Evolutionary conservation across 2,113 vertebrate genomes (phyloP).

Genomic region (Mus pahari): DNA sequence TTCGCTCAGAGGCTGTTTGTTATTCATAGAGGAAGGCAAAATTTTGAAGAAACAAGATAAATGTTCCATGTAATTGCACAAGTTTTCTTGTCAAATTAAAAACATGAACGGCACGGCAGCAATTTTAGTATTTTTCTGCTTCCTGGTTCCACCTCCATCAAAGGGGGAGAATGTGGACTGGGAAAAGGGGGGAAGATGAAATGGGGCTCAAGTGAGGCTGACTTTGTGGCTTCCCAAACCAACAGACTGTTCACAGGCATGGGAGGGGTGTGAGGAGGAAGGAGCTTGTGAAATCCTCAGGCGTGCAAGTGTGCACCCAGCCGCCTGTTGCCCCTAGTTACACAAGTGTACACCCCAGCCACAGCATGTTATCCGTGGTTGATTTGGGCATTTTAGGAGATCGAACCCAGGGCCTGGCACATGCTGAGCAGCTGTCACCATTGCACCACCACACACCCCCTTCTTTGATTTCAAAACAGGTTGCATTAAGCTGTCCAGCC

Average conservation of each 20-base stretch:
- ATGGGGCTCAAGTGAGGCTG: not conserved
- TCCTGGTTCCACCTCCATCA: not conserved
- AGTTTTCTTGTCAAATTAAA: constrained; percentile 76
- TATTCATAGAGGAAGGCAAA: constrained; percentile 68
- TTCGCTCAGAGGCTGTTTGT: constrained; percentile 42
- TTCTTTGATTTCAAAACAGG: not conserved
- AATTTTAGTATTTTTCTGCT: constrained; percentile 46
- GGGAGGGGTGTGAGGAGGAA: not conserved
- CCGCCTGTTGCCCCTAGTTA: not conserved
- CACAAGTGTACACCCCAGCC: not conserved
- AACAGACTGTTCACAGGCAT: not conserved
- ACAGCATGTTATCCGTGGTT: not conserved
- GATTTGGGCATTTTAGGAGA: not conserved
- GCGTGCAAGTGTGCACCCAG: not conserved
- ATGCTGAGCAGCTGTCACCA: not conserved
- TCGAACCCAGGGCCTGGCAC: not conserved
- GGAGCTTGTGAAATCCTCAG: not conserved
- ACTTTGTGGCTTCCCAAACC: not conserved
- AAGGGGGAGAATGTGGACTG: not conserved
- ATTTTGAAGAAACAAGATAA: constrained; percentile 73
- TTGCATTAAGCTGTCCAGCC: not conserved
- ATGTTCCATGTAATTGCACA: constrained; percentile 60
- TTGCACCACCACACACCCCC: not conserved
- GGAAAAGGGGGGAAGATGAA: not conserved
- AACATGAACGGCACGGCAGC: not conserved